Conservation (phyloP, 2,888 invertebrate species). For the Metacarcinus magister region DNA sequence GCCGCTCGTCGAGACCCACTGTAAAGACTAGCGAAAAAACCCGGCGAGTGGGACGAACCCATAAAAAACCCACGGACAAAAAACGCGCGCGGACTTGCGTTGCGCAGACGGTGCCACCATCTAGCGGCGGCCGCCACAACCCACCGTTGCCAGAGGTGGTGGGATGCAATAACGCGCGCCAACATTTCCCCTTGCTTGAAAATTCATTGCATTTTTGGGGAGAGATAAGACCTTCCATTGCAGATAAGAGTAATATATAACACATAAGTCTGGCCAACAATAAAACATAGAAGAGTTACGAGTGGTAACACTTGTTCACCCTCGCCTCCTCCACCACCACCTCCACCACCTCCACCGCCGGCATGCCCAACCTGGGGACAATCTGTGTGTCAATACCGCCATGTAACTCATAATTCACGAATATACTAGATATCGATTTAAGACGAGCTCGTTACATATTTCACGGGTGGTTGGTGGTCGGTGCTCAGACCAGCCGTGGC, state of each 20-base stretch:
- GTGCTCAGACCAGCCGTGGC: constrained; percentile 20
- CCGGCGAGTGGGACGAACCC: constrained; percentile 79
- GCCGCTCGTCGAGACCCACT: constrained; percentile 79
- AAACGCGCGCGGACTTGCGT: constrained; percentile 79
- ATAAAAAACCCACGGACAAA: constrained; percentile 77
- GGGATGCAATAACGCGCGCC: constrained; percentile 43
- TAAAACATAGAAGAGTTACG: constrained; percentile 67
- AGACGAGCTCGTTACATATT: constrained; percentile 59
- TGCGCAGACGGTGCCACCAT: constrained; percentile 75
- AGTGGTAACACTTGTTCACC: constrained; percentile 63
- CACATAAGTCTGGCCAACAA: constrained; percentile 68
- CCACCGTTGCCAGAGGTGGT: constrained; percentile 66
- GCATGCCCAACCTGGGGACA: constrained; percentile 42
- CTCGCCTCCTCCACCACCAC: constrained; percentile 22
- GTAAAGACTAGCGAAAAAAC: constrained; percentile 79
- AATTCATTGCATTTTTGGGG: constrained; percentile 73
- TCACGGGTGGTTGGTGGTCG: constrained; percentile 59
- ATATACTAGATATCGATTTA: constrained; percentile 68
- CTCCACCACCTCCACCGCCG: constrained; percentile 33
- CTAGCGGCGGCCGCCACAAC: constrained; percentile 68
- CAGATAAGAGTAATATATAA: constrained; percentile 76
- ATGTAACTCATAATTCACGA: constrained; percentile 73
- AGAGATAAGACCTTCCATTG: constrained; percentile 73
- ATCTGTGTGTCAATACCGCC: constrained; percentile 65
- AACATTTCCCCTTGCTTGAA: constrained; percentile 68